Conservation (phyloP, 2,797 vertebrate genomes). For the Hydrocynus forskahlii region DNA sequence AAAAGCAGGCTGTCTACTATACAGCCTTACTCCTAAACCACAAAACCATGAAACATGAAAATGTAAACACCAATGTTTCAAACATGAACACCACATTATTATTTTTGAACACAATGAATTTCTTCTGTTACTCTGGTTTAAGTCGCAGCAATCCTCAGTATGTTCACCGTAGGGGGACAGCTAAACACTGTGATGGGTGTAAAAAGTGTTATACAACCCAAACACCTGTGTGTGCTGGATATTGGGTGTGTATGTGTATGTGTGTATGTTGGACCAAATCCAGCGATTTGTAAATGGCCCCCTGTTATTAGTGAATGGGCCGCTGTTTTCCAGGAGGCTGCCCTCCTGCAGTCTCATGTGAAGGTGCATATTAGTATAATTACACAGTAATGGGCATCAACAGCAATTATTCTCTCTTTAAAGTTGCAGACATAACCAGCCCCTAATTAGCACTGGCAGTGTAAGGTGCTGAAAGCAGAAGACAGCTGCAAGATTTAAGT, state of each 20-base stretch:
- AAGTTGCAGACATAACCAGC: slow-evolving; percentile 33
- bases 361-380: slow-evolving; percentile 47
- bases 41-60: neutral
- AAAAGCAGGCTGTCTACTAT: neutral
- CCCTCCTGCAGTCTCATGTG: slow-evolving; percentile 11
- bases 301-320: slow-evolving; percentile 39
- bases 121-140: too few relatives aligned
- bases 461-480: slow-evolving; percentile 26
- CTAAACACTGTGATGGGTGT: too few relatives aligned
- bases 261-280: slow-evolving; percentile 20
- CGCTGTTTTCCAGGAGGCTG: slow-evolving; percentile 32
- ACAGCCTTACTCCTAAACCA: too few relatives aligned
- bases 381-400: slow-evolving; percentile 20
- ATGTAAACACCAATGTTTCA: too few relatives aligned
- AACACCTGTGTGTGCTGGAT: neutral
- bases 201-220: too few relatives aligned
- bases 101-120: too few relatives aligned
- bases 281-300: slow-evolving; percentile 33
- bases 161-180: too few relatives aligned
- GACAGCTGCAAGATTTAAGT: slow-evolving; percentile 1
- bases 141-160: neutral
- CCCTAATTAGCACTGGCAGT: slow-evolving; percentile 21
- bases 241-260: neutral
- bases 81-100: too few relatives aligned
- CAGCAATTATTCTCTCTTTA: slow-evolving; percentile 41